These are phyloP conservation scores for Emydura subglobosa DNA, from an alignment of 2,113 vertebrate species.

Conservation along the genomic window DNA sequence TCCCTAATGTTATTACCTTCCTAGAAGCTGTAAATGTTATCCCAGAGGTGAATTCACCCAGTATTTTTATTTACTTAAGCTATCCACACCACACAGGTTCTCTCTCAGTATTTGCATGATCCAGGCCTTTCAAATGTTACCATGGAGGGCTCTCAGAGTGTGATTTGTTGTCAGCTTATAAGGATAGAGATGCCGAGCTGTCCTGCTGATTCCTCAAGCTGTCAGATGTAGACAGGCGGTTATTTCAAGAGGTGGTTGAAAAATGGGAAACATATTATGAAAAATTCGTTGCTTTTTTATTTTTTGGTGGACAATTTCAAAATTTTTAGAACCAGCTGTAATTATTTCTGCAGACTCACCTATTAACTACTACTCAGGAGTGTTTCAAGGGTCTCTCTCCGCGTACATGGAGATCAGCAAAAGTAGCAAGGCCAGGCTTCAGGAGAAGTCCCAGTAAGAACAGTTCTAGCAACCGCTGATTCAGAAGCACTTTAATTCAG, in stretches of 20 bases:
- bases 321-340: neutral
- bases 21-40: neutral
- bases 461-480: neutral
- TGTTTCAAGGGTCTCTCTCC: neutral
- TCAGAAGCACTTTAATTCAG: neutral
- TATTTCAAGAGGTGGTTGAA: neutral
- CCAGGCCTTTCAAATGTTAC: constrained; percentile 1
- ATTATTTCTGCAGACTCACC: neutral
- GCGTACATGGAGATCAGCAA: neutral
- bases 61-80: neutral
- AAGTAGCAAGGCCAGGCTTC: neutral
- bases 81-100: constrained; percentile 5
- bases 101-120: neutral
- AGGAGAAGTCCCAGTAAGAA: neutral
- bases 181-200: constrained; percentile 6
- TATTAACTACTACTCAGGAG: neutral
- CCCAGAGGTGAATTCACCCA: neutral
- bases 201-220: constrained; percentile 25
- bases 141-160: neutral
- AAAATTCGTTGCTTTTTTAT: neutral
- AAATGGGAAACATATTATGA: neutral
- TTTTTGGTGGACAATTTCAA: neutral
- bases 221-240: neutral
- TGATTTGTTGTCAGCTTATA: neutral
- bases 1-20: neutral